Evolutionary conservation across 2,888 invertebrate species (phyloP).

Genomic region (Lissocephala sabroskyi): DNA sequence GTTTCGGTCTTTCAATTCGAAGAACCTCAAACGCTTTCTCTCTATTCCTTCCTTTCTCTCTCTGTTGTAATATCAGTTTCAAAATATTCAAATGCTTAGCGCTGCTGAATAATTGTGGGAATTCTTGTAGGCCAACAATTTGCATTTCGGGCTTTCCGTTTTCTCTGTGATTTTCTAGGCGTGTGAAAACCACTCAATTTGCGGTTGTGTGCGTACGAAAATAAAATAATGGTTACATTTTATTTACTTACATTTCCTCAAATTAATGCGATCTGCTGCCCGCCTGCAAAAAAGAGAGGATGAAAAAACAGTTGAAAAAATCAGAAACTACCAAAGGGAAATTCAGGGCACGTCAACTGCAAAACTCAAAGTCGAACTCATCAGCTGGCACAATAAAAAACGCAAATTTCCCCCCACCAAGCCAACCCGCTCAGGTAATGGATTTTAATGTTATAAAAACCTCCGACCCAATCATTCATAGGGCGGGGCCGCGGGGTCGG

Average conservation of each 20-base stretch:
- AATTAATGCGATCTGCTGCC: conserved; percentile 14
- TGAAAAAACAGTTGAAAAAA: conserved; percentile 21
- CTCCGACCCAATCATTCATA: not conserved
- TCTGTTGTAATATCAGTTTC: not conserved
- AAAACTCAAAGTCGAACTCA: not conserved
- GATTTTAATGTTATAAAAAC: not conserved
- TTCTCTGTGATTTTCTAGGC: conserved; percentile 22
- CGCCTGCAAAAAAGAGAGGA: conserved; percentile 22
- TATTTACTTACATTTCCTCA: conserved; percentile 43
- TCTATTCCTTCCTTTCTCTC: too few relatives aligned
- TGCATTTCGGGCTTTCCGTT: not conserved
- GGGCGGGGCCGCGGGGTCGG: too few relatives aligned
- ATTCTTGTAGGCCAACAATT: conserved; percentile 9
- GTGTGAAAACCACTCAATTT: conserved; percentile 24
- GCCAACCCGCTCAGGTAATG: too few relatives aligned
- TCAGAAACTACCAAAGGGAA: not conserved
- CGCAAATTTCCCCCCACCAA: not conserved
- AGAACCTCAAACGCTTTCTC: too few relatives aligned
- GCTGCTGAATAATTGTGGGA: conserved; percentile 21
- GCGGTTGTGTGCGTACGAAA: too few relatives aligned
- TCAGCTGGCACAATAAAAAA: not conserved
- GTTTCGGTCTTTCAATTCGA: conserved; percentile 38
- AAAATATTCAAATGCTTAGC: not conserved
- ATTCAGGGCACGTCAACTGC: not conserved
- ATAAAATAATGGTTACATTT: too few relatives aligned